Conservation (phyloP, 2,888 invertebrate species). For the Drosophila atripex region DNA sequence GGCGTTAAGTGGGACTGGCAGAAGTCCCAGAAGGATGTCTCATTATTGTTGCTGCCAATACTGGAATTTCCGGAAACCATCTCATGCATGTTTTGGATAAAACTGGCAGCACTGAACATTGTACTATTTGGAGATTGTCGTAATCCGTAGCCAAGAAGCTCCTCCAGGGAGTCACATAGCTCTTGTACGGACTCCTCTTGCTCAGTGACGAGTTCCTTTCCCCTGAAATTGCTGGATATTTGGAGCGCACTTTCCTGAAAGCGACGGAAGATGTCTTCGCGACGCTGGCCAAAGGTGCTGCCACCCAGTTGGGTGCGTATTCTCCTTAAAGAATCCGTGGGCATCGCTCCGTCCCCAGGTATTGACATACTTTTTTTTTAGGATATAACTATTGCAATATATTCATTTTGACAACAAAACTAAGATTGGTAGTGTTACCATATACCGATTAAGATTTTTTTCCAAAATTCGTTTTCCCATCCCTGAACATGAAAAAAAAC, state of each 20-base stretch:
- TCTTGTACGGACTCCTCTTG: constrained; percentile 86
- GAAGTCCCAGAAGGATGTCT: constrained; percentile 90
- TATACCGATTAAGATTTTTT: too few relatives aligned
- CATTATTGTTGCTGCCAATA: constrained; percentile 47
- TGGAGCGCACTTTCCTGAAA: constrained; percentile 75
- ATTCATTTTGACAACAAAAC: constrained; percentile 36
- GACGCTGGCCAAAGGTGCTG: constrained; percentile 71
- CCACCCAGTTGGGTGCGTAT: constrained; percentile 59
- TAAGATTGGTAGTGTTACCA: too few relatives aligned
- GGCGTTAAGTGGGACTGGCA: constrained; percentile 91
- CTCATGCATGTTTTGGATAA: constrained; percentile 89
- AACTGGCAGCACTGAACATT: constrained; percentile 64
- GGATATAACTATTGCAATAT: constrained; percentile 6
- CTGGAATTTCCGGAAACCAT: constrained; percentile 85
- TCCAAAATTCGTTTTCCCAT: too few relatives aligned
- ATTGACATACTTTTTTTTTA: constrained; percentile 20
- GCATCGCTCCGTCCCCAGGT: constrained; percentile 51
- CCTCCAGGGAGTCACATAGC: constrained; percentile 90
- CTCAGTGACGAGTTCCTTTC: constrained; percentile 95
- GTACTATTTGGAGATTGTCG: constrained; percentile 85
- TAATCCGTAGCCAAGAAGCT: constrained; percentile 91
- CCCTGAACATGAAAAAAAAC: too few relatives aligned
- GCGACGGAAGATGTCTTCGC: constrained; percentile 80
- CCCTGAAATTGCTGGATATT: constrained; percentile 93
- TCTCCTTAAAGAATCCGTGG: constrained; percentile 25